Conservation (phyloP, 2,888 invertebrate genomes). For the Drosophila monieri region DNA sequence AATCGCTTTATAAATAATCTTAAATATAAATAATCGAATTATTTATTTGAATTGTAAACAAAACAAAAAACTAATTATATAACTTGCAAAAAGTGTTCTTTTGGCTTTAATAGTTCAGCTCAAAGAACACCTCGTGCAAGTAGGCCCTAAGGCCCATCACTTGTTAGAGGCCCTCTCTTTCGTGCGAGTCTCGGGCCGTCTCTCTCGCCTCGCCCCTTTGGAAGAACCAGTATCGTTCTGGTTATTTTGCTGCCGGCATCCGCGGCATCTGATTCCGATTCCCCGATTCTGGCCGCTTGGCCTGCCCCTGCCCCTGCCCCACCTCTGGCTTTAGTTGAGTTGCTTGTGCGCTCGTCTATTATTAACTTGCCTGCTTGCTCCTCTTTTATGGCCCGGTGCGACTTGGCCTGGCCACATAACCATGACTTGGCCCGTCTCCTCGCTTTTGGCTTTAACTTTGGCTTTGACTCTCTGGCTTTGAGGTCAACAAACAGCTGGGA, state of each 20-base stretch:
- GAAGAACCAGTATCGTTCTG: constrained; percentile 69
- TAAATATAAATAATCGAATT: too few species aligned
- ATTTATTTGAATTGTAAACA: too few species aligned
- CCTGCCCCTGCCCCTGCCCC: too few species aligned
- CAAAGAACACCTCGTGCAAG: constrained; percentile 44
- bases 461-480: constrained; percentile 66
- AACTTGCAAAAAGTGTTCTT: too few species aligned
- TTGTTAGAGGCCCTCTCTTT: constrained; percentile 7
- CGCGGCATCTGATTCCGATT: constrained; percentile 18
- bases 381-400: constrained; percentile 74
- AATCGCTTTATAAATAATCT: too few species aligned
- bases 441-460: constrained; percentile 41
- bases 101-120: too few species aligned
- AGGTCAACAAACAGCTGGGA: constrained; percentile 84
- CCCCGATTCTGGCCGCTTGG: constrained; percentile 7
- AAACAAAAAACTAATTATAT: too few species aligned
- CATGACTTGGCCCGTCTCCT: constrained; percentile 45
- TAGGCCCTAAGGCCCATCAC: constrained; percentile 55
- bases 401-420: constrained; percentile 55
- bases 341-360: constrained; percentile 65
- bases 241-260: constrained; percentile 39
- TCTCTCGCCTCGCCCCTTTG: constrained; percentile 15
- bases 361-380: constrained; percentile 68
- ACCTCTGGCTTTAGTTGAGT: constrained; percentile 6
- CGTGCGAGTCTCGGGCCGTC: too few species aligned